phyloP scores from a whole-genome alignment of 2,797 vertebrate genomes.

The Sparidentex hasta region DNA sequence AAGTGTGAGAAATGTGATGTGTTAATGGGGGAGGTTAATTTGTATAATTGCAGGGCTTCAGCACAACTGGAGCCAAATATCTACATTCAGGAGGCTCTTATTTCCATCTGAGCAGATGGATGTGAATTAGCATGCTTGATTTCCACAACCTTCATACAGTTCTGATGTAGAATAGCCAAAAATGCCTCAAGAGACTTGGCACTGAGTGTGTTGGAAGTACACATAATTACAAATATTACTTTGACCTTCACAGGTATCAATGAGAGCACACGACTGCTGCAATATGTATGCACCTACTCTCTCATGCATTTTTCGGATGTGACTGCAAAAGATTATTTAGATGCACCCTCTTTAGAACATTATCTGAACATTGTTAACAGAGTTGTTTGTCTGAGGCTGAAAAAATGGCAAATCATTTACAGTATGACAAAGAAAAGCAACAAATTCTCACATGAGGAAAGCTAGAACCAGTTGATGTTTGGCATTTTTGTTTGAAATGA shows the following conservation, averaged over 20 bases:
- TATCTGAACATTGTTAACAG: neutral
- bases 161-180: neutral
- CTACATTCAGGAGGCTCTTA: neutral
- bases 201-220: neutral
- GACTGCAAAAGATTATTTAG: neutral
- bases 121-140: neutral
- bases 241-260: neutral
- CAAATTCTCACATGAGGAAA: no score
- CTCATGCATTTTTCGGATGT: neutral
- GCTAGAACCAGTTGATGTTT: no score
- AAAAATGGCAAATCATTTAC: neutral
- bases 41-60: neutral
- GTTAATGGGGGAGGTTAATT: conserved; percentile 12
- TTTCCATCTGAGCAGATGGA: neutral
- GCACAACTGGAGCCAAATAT: neutral
- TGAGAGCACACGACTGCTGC: neutral
- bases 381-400: neutral
- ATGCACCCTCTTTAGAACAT: neutral
- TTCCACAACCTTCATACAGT: neutral
- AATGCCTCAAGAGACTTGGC: neutral
- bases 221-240: neutral
- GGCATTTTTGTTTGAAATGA: no score
- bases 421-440: no score
- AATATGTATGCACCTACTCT: neutral
- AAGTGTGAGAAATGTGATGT: conserved; percentile 2